Base-by-base conservation (phyloP, 1,140 invertebrate genomes). In the Drosophila murphyi region DNA sequence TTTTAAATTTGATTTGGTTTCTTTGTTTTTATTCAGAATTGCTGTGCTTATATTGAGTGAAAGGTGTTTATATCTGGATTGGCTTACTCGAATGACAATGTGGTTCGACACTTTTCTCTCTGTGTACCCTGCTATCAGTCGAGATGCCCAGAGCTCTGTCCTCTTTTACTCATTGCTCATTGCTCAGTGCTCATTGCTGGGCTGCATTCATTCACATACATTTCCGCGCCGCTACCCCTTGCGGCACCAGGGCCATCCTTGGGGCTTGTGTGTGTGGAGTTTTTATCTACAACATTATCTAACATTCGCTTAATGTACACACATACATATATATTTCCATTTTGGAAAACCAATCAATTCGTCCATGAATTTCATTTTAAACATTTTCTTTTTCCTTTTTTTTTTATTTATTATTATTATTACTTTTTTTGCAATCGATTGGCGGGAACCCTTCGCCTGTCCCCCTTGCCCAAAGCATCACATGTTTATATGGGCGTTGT, bases 261-360 rank as follows among this genome's bases (percentile, higher is more conserved):
- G 10, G 10, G 39, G 37, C 37, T 39, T 39, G 37, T 39, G 37
- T 10, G 10, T 43, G 10, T 43, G 4, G 20, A 20, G 20, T 4
- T 29, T 8, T 50, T 48, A 60, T 48, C 57, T 60, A 28, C 2
- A 47, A n/a, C 12, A 35, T 48, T 60, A 60, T 35, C 31, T 12
- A 48, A 60, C 57, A 43, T 12, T 47, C 56, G 39, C 10, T 8
- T 43, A 45, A 60, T 60, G 31, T 60, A 60, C 39, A 41, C 39
- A 43, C 5, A 59, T 45, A n/a, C 2, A n/a, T 29, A 48, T 37
- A 48, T 37, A 48, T 35, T 61, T 37, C 32, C 45, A 50, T 61
- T 61, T 47, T 39, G 60, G 28, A 10, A 87, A 88, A 80, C 60
- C 77, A 80, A 87, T 87, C 83, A 83, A 83, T 88, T 81, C 59